A percentile compares a stretch with the other conserved stretches of the same genome.
Conservation (phyloP, 1,140 invertebrate species). For the Ceratosolen solmsi region DNA sequence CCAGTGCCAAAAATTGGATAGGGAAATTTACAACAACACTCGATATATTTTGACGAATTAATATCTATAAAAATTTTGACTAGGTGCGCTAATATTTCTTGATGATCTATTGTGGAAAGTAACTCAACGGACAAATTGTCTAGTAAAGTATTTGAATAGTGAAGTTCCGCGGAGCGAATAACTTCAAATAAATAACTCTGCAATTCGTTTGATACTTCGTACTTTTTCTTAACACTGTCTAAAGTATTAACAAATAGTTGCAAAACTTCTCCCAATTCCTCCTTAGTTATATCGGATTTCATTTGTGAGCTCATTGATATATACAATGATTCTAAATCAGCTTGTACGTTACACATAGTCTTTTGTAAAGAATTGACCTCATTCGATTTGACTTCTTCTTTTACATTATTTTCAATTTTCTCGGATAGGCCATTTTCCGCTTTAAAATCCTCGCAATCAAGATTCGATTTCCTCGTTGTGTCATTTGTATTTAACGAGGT, state of each 20-base stretch:
- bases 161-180: constrained; percentile 62
- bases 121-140: constrained; percentile 59
- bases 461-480: not conserved
- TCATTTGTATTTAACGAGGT: constrained; percentile 22
- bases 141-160: constrained; percentile 63
- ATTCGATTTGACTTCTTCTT: not conserved
- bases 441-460: not conserved
- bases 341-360: constrained; percentile 58
- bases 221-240: constrained; percentile 59
- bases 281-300: constrained; percentile 54
- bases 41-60: constrained; percentile 55
- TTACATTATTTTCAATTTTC: not conserved
- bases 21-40: constrained; percentile 62
- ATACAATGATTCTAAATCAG: constrained; percentile 60
- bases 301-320: constrained; percentile 56
- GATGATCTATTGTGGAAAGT: constrained; percentile 53
- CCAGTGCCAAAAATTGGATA: constrained; percentile 51
- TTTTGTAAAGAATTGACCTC: constrained; percentile 44
- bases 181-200: constrained; percentile 62
- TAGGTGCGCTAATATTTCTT: constrained; percentile 57
- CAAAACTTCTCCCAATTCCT: constrained; percentile 60
- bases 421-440: not conserved
- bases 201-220: constrained; percentile 57
- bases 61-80: constrained; percentile 62
- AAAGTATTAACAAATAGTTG: constrained; percentile 57